Conservation (phyloP, 2,113 vertebrate genomes). For the Chionodraco myersi region DNA sequence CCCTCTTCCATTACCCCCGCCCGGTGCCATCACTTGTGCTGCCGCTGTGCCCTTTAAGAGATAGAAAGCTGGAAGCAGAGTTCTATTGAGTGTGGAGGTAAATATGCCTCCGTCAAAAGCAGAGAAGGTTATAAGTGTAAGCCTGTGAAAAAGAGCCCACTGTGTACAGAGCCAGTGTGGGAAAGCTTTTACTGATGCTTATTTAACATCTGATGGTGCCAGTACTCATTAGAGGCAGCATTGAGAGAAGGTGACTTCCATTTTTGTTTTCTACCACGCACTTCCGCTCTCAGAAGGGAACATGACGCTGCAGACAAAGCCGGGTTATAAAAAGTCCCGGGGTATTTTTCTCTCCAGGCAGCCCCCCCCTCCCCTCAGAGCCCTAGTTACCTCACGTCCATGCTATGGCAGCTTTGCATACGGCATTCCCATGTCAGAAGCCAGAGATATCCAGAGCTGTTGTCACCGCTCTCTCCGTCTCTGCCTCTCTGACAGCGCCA, state of each 20-base stretch:
- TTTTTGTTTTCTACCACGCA: conserved; percentile 1
- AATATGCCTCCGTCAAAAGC: conserved; percentile 7
- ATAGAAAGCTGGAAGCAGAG: conserved; percentile 32
- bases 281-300: conserved; percentile 55
- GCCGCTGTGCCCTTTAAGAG: conserved; percentile 6
- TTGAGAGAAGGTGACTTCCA: conserved; percentile 3
- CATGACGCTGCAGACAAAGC: conserved; percentile 70
- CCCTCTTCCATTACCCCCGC: conserved; percentile 14
- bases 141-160: not conserved
- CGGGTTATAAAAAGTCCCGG: conserved; percentile 72
- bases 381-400: conserved; percentile 62
- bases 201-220: conserved; percentile 53
- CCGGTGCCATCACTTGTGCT: conserved; percentile 15
- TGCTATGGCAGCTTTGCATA: conserved; percentile 63
- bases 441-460: conserved; percentile 51
- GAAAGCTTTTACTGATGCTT: conserved; percentile 42
- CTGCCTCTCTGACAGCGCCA: conserved; percentile 37
- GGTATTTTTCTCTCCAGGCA: conserved; percentile 54
- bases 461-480: conserved; percentile 45
- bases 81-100: not conserved
- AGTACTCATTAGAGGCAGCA: conserved; percentile 42
- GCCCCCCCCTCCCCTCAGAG: not conserved
- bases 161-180: conserved; percentile 33
- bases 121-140: not conserved
- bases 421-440: conserved; percentile 44